Percentiles rank a stretch among this genome's conserved stretches.
These are phyloP conservation scores for Hydroisotoma schaefferi DNA, from an alignment of 2,888 invertebrate species.

Conservation along the genomic window DNA sequence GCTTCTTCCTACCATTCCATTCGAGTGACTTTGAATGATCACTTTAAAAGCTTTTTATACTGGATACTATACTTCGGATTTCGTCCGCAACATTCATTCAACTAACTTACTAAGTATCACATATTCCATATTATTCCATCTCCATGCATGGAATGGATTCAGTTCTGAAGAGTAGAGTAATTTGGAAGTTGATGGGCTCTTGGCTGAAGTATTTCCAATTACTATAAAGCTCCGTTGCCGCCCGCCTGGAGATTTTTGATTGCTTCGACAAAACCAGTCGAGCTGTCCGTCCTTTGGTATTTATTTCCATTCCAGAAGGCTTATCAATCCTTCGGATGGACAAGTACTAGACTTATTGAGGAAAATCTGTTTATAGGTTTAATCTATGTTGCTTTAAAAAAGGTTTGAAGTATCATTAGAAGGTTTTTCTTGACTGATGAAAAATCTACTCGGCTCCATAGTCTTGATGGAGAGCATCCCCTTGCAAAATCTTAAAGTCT, in stretches of 20 bases:
- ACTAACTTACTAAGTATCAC: neutral
- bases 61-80: too few species aligned
- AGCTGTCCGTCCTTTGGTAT: neutral
- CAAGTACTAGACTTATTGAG: too few species aligned
- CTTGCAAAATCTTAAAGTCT: too few species aligned
- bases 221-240: constrained; percentile 1
- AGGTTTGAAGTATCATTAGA: too few species aligned
- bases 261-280: neutral
- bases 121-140: neutral
- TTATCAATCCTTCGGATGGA: too few species aligned
- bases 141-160: constrained; percentile 2
- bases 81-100: neutral
- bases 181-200: constrained; percentile 1
- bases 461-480: too few species aligned
- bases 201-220: constrained; percentile 1
- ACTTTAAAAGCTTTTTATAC: neutral
- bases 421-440: too few species aligned
- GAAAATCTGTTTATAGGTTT: too few species aligned
- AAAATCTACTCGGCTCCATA: too few species aligned
- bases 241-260: constrained; percentile 6
- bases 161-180: neutral
- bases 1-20: neutral
- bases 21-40: neutral
- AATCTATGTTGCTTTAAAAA: too few species aligned
- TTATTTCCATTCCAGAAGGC: too few species aligned